Conservation (phyloP, 2,797 vertebrate genomes). For the Pelodytes ibericus region DNA sequence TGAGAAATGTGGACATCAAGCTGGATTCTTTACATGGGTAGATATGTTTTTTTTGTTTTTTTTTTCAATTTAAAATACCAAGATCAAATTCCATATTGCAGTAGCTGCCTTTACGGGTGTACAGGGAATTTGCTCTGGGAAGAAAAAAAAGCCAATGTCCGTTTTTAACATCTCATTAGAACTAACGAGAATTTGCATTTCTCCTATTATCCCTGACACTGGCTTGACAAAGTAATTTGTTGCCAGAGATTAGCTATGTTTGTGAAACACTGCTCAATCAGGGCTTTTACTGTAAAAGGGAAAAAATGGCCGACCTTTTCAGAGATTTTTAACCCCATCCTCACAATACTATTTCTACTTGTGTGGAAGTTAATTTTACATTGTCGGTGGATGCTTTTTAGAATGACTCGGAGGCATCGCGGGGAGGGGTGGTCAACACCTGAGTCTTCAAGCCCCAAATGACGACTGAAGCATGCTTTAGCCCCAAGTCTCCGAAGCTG, state of each 20-base stretch:
- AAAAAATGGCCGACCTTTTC: no score
- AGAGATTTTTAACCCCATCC: no score
- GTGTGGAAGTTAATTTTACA: no score
- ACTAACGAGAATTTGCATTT: conserved; percentile 40
- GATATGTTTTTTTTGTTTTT: no score
- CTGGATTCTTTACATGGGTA: neutral
- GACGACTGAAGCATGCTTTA: no score
- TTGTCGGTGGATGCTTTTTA: no score
- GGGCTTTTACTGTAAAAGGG: no score
- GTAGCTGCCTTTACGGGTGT: conserved; percentile 34
- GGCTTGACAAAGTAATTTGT: conserved; percentile 23
- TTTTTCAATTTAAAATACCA: conserved; percentile 12
- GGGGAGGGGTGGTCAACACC: no score
- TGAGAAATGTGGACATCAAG: neutral
- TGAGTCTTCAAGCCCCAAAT: no score
- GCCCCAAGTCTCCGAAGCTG: no score
- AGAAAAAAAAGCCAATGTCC: conserved; percentile 23
- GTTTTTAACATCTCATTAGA: conserved; percentile 48
- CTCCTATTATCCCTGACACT: conserved; percentile 33
- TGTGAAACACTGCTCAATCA: neutral
- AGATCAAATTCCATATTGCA: conserved; percentile 12
- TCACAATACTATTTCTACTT: no score
- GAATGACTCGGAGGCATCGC: no score
- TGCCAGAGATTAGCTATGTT: conserved; percentile 42
- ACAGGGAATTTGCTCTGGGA: conserved; percentile 46